Evolutionary conservation across 2,888 invertebrate species (phyloP), one percentile per base, ranked within the genome.

Genomic region (Ernsta delagoae): DNA sequence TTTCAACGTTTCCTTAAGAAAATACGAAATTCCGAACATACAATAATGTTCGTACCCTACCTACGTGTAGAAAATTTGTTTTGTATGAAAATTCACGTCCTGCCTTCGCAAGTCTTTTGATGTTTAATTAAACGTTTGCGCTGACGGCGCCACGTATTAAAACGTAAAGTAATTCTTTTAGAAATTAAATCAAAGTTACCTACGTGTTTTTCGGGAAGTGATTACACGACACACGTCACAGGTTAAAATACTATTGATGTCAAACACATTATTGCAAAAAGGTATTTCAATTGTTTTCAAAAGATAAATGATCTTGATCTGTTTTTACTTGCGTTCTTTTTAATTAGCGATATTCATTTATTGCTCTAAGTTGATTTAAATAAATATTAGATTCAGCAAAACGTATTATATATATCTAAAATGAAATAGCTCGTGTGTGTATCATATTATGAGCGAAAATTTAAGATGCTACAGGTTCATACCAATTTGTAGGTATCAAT

Each of bases 51-150:
- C 8, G 41, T n/a, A n/a, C n/a, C n/a, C n/a, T 11, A 48, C 0
- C 5, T 50, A 50, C 50, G 50, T 16, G 7, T 64, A 43, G n/a
- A 34, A 54, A 54, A 54, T 54, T 54, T 54, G 54, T 8, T 54
- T 54, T 16, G 34, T 54, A 34, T 54, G 54, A 54, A 54, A 54
- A 54, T 54, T 54, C 54, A 5, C 54, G 34, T 54, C 54, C 34
- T 34, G 54, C 54, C 31, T 54, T n/a, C 2, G 8, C 9, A 53
- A 11, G 34, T 54, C 54, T 54, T 54, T 54, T 54, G 54, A 54
- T 54, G 54, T 54, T 54, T 54, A 54, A 54, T 54, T 54, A 54
- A 54, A 54, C 34, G 54, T 54, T 54, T 34, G n/a, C 54, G 31
- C 11, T 54, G 24, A 31, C 31, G 57, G 57, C n/a, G 36, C 12